Evolutionary conservation across 2,113 vertebrate genomes (phyloP).

Genomic region (Hippocampus barbouri): DNA sequence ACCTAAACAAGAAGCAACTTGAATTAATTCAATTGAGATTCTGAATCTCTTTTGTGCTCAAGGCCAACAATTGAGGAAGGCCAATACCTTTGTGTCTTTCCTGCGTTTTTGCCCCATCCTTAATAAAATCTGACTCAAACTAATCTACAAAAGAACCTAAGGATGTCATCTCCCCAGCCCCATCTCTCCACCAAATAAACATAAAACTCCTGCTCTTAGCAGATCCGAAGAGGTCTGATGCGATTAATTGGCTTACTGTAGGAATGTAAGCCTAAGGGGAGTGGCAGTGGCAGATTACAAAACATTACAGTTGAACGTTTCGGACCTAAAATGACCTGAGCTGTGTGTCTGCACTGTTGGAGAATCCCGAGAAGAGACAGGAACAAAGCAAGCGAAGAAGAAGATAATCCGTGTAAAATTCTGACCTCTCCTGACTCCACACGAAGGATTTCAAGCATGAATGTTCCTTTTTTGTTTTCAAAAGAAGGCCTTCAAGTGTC

Average conservation of each 20-base stretch:
- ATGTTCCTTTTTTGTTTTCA: constrained; percentile 31
- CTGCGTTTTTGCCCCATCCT: not conserved
- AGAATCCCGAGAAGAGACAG: constrained; percentile 8
- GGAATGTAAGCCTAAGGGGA: constrained; percentile 42
- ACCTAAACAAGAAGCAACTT: constrained; percentile 69
- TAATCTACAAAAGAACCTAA: constrained; percentile 34
- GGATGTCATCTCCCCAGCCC: constrained; percentile 19
- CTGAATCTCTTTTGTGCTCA: not conserved
- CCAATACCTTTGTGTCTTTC: constrained; percentile 4
- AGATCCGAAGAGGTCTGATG: constrained; percentile 12
- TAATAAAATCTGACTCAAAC: constrained; percentile 22
- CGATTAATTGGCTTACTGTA: constrained; percentile 47
- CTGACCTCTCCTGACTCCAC: constrained; percentile 23
- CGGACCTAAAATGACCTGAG: constrained; percentile 37
- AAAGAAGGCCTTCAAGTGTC: constrained; percentile 11
- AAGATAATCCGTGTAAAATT: constrained; percentile 22
- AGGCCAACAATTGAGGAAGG: not conserved
- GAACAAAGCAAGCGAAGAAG: constrained; percentile 33
- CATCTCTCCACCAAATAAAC: not conserved
- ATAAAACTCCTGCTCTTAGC: not conserved
- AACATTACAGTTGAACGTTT: constrained; percentile 43
- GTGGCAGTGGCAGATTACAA: constrained; percentile 30
- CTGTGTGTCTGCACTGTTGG: constrained; percentile 21
- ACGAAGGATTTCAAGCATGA: constrained; percentile 28
- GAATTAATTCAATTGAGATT: not conserved